A percentile compares a stretch with the other conserved stretches of the same genome.
Conservation (phyloP, 1,140 invertebrate species). For the Pinna nobilis region DNA sequence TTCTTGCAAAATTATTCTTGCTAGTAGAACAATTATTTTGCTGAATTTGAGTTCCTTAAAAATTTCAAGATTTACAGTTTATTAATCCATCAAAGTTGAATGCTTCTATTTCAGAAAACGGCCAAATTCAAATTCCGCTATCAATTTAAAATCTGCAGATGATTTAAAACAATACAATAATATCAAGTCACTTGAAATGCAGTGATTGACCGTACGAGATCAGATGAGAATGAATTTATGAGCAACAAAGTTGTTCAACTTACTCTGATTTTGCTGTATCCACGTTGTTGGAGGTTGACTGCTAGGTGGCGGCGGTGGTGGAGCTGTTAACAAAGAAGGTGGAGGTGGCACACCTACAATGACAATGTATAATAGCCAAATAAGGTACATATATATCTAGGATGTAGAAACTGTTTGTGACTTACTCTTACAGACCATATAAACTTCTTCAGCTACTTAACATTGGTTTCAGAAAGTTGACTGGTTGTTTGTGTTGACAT, state of each 20-base stretch:
- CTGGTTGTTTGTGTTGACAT: too few relatives aligned
- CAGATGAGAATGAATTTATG: not conserved
- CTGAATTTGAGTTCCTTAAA: too few relatives aligned
- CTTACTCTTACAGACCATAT: not conserved
- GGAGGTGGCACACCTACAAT: slow-evolving; percentile 64
- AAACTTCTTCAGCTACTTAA: not conserved
- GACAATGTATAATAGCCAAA: too few relatives aligned
- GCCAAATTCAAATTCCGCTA: too few relatives aligned
- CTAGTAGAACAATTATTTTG: too few relatives aligned
- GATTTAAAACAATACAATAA: not conserved
- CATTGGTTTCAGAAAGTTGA: slow-evolving; percentile 4
- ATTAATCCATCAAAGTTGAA: too few relatives aligned
- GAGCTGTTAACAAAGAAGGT: slow-evolving; percentile 61
- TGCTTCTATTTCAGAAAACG: too few relatives aligned
- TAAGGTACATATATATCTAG: not conserved
- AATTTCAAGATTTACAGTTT: too few relatives aligned
- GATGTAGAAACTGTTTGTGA: not conserved
- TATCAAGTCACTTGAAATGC: not conserved
- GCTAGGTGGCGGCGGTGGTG: slow-evolving; percentile 66
- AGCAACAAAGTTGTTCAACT: not conserved
- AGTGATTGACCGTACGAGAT: too few relatives aligned
- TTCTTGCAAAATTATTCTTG: too few relatives aligned
- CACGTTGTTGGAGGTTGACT: slow-evolving; percentile 47
- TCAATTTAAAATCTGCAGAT: too few relatives aligned
- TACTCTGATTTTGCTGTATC: slow-evolving; percentile 64